phyloP scores from a whole-genome alignment of 1,140 invertebrate species.

The Dryas iulia region DNA sequence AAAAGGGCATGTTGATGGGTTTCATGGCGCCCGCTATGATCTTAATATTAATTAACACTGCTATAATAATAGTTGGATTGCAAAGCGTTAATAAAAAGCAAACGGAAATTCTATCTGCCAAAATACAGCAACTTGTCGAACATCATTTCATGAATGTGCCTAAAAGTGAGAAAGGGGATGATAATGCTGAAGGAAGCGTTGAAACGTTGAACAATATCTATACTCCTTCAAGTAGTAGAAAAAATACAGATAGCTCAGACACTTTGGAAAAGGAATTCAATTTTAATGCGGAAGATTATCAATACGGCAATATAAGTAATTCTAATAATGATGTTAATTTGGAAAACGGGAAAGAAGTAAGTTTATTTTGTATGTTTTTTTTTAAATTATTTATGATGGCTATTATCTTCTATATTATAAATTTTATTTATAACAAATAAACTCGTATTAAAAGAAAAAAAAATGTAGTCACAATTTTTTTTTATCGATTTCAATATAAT shows the following conservation, averaged over 20 bases:
- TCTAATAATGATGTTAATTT: slow-evolving; percentile 43
- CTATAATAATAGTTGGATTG: slow-evolving; percentile 70
- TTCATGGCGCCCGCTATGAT: slow-evolving; percentile 86
- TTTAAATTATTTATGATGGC: too few species aligned
- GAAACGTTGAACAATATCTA: slow-evolving; percentile 63
- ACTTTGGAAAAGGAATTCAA: slow-evolving; percentile 68
- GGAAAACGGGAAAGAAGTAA: slow-evolving; percentile 54
- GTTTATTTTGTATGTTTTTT: neutral
- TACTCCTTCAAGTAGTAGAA: slow-evolving; percentile 57
- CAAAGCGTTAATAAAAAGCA: slow-evolving; percentile 69
- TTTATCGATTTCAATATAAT: too few species aligned
- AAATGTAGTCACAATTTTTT: too few species aligned
- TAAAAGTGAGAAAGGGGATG: slow-evolving; percentile 43
- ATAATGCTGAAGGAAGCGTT: slow-evolving; percentile 38
- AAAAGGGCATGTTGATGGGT: slow-evolving; percentile 86
- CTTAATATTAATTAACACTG: slow-evolving; percentile 83
- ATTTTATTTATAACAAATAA: too few species aligned
- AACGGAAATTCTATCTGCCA: slow-evolving; percentile 60
- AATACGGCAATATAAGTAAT: slow-evolving; percentile 43
- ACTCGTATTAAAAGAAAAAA: too few species aligned
- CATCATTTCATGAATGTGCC: slow-evolving; percentile 64
- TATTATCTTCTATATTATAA: too few species aligned
- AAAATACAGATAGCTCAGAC: slow-evolving; percentile 70
- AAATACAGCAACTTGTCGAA: slow-evolving; percentile 69
- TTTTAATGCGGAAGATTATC: slow-evolving; percentile 60